These are phyloP conservation scores for Masnerella sp. DNA, from an alignment of 2,888 invertebrate genomes.

Conservation along the genomic window DNA sequence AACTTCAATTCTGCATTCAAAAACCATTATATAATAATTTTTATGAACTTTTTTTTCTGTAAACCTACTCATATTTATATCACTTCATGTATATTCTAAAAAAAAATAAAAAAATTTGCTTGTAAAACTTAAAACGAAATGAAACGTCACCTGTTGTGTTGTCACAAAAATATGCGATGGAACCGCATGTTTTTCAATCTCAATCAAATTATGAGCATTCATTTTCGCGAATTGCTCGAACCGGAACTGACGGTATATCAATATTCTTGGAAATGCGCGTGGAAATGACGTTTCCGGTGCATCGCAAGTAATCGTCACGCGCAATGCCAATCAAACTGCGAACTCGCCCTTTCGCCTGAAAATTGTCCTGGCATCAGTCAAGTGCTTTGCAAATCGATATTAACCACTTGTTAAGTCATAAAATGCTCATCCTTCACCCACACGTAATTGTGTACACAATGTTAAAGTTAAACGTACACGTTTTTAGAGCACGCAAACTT, in stretches of 20 bases:
- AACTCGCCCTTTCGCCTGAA: constrained; percentile 22
- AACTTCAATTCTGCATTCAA: no score
- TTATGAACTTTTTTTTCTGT: no score
- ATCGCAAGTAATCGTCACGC: constrained; percentile 2
- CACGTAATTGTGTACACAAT: constrained; percentile 33
- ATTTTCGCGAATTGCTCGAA: no score
- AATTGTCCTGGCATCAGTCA: constrained; percentile 23
- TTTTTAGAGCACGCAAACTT: constrained; percentile 14
- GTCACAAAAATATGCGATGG: constrained; percentile 54
- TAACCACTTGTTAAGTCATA: constrained; percentile 46
- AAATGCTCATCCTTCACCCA: constrained; percentile 47
- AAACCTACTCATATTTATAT: no score
- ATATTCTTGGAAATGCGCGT: no score
- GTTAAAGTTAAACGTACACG: background rate
- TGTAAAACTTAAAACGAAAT: background rate
- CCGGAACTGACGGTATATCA: no score
- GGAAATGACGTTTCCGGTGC: background rate
- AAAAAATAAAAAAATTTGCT: background rate
- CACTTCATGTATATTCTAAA: no score
- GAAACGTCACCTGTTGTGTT: constrained; percentile 61
- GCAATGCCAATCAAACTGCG: constrained; percentile 30
- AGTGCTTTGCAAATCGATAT: constrained; percentile 51
- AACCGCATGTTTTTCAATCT: constrained; percentile 45
- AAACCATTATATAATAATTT: no score
- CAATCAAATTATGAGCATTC: constrained; percentile 38